Conservation (phyloP, 2,113 vertebrate genomes). For the human (Homo sapiens) region DNA sequence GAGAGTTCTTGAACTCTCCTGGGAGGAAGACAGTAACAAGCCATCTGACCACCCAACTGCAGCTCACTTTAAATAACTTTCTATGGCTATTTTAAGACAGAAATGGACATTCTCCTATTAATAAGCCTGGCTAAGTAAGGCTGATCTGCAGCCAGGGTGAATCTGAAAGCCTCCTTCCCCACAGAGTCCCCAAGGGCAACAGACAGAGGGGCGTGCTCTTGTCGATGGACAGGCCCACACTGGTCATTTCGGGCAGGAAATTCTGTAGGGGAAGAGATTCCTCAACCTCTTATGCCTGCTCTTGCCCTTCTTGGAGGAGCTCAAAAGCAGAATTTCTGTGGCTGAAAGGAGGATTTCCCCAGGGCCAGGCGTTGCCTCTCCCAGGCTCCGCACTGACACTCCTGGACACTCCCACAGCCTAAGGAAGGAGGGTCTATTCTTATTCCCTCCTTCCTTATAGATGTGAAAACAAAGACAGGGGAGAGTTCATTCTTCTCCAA, state of each 20-base stretch:
- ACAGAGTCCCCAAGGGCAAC: background rate
- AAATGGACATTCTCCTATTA: constrained; percentile 33
- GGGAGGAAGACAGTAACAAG: constrained; percentile 54
- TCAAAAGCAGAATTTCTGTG: background rate
- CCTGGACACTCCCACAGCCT: background rate
- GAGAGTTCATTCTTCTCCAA: background rate
- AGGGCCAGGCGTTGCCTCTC: fast-evolving
- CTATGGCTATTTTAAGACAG: constrained; percentile 57
- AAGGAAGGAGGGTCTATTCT: background rate
- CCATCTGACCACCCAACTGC: constrained; percentile 48
- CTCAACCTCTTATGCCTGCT: background rate
- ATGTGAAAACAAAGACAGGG: background rate
- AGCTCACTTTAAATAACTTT: constrained; percentile 65
- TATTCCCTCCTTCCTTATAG: background rate
- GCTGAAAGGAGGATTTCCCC: background rate
- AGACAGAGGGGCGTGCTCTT: background rate
- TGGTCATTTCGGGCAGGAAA: background rate
- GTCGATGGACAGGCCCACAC: background rate
- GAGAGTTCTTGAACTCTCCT: constrained; percentile 42
- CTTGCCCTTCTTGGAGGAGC: background rate
- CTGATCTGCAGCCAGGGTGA: background rate
- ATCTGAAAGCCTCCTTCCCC: background rate
- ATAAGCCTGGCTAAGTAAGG: background rate
- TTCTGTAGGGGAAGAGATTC: background rate
- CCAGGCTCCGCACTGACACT: fast-evolving